Conservation (phyloP, 2,113 vertebrate genomes). For the Lynx canadensis region DNA sequence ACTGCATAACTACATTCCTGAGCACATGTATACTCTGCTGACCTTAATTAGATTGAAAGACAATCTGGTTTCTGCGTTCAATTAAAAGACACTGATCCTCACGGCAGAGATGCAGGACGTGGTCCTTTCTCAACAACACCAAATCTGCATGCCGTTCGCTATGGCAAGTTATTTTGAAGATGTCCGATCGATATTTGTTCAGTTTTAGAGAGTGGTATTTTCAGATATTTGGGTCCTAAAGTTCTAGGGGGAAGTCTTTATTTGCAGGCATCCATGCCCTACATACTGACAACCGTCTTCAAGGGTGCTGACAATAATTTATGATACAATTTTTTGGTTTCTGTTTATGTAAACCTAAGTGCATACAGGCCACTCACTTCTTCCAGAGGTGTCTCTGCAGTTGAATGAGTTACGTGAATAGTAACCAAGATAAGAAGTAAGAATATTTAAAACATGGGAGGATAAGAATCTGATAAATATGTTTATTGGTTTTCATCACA, state of each 20-base stretch:
- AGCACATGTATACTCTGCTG: neutral
- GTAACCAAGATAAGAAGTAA: conserved; percentile 12
- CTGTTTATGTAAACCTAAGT: conserved; percentile 32
- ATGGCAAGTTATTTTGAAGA: neutral
- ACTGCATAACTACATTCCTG: neutral
- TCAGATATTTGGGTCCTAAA: neutral
- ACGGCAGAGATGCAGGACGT: neutral
- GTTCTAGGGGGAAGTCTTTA: neutral
- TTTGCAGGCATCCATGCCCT: neutral
- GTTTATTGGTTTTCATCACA: neutral
- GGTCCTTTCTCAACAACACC: neutral
- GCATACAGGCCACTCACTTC: neutral
- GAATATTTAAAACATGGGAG: neutral
- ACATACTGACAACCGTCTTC: neutral
- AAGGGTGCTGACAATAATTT: neutral
- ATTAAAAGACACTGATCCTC: conserved; percentile 19
- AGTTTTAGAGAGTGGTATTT: neutral
- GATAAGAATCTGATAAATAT: neutral
- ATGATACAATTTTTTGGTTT: neutral
- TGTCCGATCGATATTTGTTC: neutral
- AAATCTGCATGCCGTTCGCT: neutral
- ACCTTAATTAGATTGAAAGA: conserved; percentile 33
- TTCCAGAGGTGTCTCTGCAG: neutral
- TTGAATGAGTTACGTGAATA: conserved; percentile 22
- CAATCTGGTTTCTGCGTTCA: conserved; percentile 14